Percentiles rank a stretch among this genome's conserved stretches.
phyloP scores from a whole-genome alignment of 2,113 vertebrate species.

The Hypanus sabinus region DNA sequence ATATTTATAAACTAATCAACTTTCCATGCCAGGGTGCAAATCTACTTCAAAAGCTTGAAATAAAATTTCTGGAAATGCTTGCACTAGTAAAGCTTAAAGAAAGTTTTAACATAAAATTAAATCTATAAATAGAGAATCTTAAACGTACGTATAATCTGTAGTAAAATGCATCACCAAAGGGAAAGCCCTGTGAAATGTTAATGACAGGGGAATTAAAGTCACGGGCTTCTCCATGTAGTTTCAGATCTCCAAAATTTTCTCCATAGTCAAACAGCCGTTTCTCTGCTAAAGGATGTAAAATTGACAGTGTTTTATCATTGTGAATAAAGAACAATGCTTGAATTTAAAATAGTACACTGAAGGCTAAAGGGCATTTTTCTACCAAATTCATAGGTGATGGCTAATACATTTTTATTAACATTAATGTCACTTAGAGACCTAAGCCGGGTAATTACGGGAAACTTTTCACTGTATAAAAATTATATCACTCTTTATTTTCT shows the following conservation, averaged over 20 bases:
- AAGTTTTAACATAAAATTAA: not conserved
- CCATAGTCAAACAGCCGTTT: constrained; percentile 51
- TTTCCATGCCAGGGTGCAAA: not conserved
- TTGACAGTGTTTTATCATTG: not conserved
- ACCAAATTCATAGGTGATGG: not conserved
- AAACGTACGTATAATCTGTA: constrained; percentile 41
- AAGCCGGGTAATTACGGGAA: not conserved
- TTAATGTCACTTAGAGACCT: not conserved
- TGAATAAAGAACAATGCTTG: not conserved
- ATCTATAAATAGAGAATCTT: not conserved
- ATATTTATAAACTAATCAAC: not conserved
- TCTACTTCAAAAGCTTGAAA: not conserved
- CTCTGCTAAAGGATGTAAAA: constrained; percentile 42
- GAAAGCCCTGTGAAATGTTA: constrained; percentile 54
- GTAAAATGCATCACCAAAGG: constrained; percentile 50
- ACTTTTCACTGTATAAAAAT: not conserved
- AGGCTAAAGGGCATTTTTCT: not conserved
- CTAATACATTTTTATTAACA: not conserved
- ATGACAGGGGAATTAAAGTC: constrained; percentile 59
- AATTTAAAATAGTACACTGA: not conserved
- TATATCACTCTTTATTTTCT: not conserved
- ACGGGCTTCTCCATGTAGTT: constrained; percentile 41
- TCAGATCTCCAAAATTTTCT: constrained; percentile 39
- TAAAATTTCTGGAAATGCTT: not conserved
- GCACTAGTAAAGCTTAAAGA: not conserved